Base-by-base conservation (phyloP, 1,140 invertebrate genomes). In the Orchesella cincta region DNA sequence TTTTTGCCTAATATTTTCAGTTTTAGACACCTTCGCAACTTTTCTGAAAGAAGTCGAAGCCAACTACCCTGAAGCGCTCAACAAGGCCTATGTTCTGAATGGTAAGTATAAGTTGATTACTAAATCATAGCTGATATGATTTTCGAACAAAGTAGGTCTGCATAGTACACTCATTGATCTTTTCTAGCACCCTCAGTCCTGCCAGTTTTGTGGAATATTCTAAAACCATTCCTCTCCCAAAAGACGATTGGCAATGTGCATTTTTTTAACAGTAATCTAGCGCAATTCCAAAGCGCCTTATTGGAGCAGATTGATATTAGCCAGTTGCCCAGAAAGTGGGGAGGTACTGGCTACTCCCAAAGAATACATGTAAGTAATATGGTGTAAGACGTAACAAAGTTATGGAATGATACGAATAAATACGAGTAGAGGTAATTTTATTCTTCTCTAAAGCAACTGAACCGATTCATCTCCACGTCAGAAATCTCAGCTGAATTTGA, bases 171-270 rank as follows among this genome's bases (percentile, higher is more conserved):
- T 57, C 23, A 57, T n/a, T 57, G 23, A 46, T 46, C 18, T 46
- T 18, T 57, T 12, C 23, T 23, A 67, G 62, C 62, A 5, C 62
- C 62, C 8, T 67, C 33, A 26, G 33, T 67, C 2, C 33, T 29
- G 2, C 62, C 62, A 16, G 62, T 67, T 3, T 12, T 67, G 5
- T 67, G 62, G 62, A 67, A 67, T 33, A 14, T 67, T 14, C 62
- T 67, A 5, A 67, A 67, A 33, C 62, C 62, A 14, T 67, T 67
- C 23, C 29, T 67, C 26, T 67, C 62, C 23, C 62, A 8, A 33
- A 67, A 67, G 26, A 67, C 62, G 3, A 12, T 67, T 1, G 62
- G 12, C 8, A 67, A 67, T 5, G 62, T 67, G 26, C 8, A 33
- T 14, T 5, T 67, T 31, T 1, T 67, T 12, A 29, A 29, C 14